These are phyloP conservation scores for Listrodromus nycthemerus DNA, from an alignment of 2,888 invertebrate species.

Conservation along the genomic window DNA sequence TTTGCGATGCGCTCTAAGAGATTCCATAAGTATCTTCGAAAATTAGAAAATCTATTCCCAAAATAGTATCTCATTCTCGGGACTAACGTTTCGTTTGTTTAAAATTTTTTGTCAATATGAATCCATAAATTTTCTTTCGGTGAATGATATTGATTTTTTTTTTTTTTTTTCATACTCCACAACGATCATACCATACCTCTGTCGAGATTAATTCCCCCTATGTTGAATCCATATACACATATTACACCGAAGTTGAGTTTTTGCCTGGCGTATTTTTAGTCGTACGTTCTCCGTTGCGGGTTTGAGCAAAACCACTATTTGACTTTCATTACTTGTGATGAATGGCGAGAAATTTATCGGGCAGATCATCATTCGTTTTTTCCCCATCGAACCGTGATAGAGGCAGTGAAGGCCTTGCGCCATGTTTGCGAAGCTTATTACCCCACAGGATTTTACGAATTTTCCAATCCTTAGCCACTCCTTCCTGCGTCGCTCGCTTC, in stretches of 20 bases:
- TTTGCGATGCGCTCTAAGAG: not conserved
- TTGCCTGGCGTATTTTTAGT: slow-evolving; percentile 46
- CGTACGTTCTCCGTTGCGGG: slow-evolving; percentile 14
- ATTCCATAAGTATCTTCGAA: not conserved
- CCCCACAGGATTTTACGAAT: slow-evolving; percentile 73
- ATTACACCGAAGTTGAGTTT: slow-evolving; percentile 26
- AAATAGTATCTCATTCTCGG: not conserved
- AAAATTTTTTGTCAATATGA: not conserved
- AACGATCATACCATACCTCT: slow-evolving; percentile 56
- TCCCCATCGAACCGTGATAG: not conserved
- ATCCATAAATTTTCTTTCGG: not conserved
- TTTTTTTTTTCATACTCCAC: slow-evolving; percentile 10
- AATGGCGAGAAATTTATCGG: slow-evolving; percentile 79
- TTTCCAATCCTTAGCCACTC: slow-evolving; percentile 71
- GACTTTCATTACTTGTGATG: slow-evolving; percentile 84
- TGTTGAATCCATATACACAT: slow-evolving; percentile 6
- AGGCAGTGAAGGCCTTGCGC: not conserved
- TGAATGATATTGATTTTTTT: not conserved
- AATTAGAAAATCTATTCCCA: not conserved
- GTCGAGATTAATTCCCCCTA: slow-evolving; percentile 32
- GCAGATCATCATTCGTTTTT: slow-evolving; percentile 62
- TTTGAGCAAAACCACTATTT: slow-evolving; percentile 81
- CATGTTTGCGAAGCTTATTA: slow-evolving; percentile 30
- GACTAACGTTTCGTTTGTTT: not conserved
- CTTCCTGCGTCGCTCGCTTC: slow-evolving; percentile 40